phyloP scores from a whole-genome alignment of 2,797 vertebrate genomes.

The Hemitrygon akajei region DNA sequence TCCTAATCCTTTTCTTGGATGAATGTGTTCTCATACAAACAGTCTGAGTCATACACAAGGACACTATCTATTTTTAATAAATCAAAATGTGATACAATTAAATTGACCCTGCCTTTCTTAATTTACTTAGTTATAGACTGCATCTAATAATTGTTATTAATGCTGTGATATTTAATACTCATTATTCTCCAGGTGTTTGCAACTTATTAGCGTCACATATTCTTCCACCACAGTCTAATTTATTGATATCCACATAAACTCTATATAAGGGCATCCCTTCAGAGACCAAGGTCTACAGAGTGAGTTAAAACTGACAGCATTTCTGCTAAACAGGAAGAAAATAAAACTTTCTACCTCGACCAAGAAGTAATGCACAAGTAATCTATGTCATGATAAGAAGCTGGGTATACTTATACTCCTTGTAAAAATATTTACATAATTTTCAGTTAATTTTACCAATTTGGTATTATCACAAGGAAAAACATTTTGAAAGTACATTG shows the following conservation, averaged over 20 bases:
- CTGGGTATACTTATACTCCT: background rate
- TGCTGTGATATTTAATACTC: background rate
- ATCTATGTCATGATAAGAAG: background rate
- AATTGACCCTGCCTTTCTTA: background rate
- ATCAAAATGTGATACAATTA: background rate
- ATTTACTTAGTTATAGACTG: background rate
- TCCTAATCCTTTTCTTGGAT: background rate
- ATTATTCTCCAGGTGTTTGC: background rate
- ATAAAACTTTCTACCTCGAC: background rate
- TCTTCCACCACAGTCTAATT: background rate
- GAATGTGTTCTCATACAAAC: background rate
- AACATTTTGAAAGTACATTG: background rate
- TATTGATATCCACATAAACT: background rate
- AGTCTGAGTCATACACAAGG: background rate
- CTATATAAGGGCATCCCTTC: background rate
- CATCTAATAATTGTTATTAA: background rate
- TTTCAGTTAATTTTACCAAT: slow-evolving; percentile 5
- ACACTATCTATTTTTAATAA: background rate
- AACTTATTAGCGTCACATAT: background rate
- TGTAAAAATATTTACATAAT: slow-evolving; percentile 20
- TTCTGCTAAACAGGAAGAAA: background rate
- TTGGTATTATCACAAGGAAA: background rate
- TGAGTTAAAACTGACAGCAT: background rate
- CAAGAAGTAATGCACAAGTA: background rate
- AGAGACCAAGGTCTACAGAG: background rate